Evolutionary conservation across 2,113 vertebrate species (phyloP).

Genomic region (Hypomesus transpacificus): DNA sequence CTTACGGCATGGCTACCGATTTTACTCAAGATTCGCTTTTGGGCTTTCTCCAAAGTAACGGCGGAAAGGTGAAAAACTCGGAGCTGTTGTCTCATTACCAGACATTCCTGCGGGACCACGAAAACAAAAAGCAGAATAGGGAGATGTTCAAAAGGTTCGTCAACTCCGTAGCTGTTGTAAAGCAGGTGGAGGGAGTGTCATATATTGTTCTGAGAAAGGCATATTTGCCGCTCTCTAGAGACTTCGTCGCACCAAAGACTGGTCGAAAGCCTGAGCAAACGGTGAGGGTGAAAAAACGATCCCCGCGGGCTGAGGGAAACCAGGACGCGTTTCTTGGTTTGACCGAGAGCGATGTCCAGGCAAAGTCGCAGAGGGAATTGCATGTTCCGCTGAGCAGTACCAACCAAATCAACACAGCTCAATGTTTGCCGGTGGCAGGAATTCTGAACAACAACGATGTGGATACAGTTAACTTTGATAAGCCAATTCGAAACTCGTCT

Average conservation of each 20-base stretch:
- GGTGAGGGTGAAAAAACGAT: neutral
- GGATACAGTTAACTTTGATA: constrained; percentile 22
- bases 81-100: constrained; percentile 81
- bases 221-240: constrained; percentile 70
- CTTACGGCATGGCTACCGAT: constrained; percentile 76
- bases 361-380: constrained; percentile 1
- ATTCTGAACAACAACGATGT: constrained; percentile 44
- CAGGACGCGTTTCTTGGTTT: neutral
- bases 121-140: constrained; percentile 72
- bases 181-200: constrained; percentile 67
- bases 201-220: constrained; percentile 78
- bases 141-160: constrained; percentile 88
- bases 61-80: constrained; percentile 79
- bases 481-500: constrained; percentile 1
- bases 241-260: constrained; percentile 35
- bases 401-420: neutral
- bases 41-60: constrained; percentile 75
- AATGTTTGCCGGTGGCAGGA: constrained; percentile 43
- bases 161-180: constrained; percentile 86
- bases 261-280: neutral
- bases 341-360: neutral
- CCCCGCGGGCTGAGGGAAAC: neutral
- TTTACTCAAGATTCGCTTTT: constrained; percentile 84
- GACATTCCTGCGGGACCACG: constrained; percentile 73
- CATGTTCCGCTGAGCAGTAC: neutral